Evolutionary conservation across 2,113 vertebrate species (phyloP).

Genomic region (Ibidorhyncha struthersii): DNA sequence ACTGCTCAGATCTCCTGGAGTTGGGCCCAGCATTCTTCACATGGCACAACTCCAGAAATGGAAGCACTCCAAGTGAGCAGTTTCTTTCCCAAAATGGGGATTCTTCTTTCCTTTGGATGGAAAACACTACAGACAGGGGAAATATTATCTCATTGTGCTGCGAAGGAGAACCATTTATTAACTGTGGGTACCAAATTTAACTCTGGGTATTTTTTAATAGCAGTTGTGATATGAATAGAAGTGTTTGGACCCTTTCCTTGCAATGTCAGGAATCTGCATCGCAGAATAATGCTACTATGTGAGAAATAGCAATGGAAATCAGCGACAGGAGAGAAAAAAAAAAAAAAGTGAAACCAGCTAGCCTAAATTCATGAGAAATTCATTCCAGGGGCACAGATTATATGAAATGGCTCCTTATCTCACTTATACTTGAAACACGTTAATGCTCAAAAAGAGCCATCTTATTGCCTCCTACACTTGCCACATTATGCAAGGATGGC

Average conservation of each 20-base stretch:
- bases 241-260: conserved; percentile 21
- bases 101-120: conserved; percentile 42
- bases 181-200: conserved; percentile 35
- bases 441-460: not conserved
- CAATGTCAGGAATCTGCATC: not conserved
- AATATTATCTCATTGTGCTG: conserved; percentile 1
- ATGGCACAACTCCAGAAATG: conserved; percentile 29
- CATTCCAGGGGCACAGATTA: not conserved
- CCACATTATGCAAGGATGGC: not conserved
- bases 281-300: not conserved
- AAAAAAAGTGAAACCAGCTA: not conserved
- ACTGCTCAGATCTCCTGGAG: conserved; percentile 51
- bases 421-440: not conserved
- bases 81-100: conserved; percentile 67
- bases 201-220: not conserved
- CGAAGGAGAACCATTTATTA: conserved; percentile 33
- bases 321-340: not conserved
- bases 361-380: not conserved
- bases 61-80: conserved; percentile 49
- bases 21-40: conserved; percentile 32
- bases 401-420: not conserved
- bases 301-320: not conserved
- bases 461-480: not conserved
- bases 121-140: conserved; percentile 30
- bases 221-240: conserved; percentile 4